Percentiles rank a stretch among this genome's conserved stretches.
These are phyloP conservation scores for Globia sparganii DNA, from an alignment of 2,888 invertebrate genomes.

Conservation along the genomic window DNA sequence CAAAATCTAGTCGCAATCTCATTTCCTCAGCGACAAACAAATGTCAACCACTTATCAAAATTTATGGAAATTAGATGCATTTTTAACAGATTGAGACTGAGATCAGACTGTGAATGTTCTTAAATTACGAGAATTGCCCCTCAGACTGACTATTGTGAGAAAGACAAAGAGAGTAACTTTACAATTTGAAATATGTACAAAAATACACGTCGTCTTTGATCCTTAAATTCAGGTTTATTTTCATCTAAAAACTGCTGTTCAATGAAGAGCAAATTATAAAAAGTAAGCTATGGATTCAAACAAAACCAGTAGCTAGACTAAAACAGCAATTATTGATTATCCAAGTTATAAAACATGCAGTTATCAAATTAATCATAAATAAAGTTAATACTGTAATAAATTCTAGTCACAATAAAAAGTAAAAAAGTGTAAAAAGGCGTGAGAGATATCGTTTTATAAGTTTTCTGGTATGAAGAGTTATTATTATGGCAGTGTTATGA, in stretches of 20 bases:
- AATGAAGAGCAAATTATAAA: no score
- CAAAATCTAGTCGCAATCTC: no score
- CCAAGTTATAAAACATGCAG: not conserved
- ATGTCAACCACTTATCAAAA: no score
- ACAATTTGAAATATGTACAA: not conserved
- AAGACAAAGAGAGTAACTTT: not conserved
- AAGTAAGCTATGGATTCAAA: not conserved
- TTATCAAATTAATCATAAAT: not conserved
- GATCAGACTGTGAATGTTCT: not conserved
- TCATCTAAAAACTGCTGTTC: no score
- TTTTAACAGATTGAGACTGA: not conserved
- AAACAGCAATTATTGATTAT: not conserved
- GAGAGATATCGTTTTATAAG: slow-evolving; percentile 16
- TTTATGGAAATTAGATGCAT: no score
- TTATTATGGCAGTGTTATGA: not conserved
- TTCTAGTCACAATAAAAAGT: slow-evolving; percentile 9
- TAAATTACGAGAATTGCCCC: not conserved
- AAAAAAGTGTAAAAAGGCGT: slow-evolving; percentile 20
- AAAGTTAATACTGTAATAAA: not conserved
- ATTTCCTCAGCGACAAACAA: no score
- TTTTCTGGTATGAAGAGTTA: not conserved
- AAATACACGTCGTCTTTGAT: not conserved
- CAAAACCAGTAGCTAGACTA: not conserved
- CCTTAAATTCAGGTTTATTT: not conserved
- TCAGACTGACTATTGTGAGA: no score